Conservation (phyloP, 2,888 invertebrate species). For the Gymnosoma rotundatum region DNA sequence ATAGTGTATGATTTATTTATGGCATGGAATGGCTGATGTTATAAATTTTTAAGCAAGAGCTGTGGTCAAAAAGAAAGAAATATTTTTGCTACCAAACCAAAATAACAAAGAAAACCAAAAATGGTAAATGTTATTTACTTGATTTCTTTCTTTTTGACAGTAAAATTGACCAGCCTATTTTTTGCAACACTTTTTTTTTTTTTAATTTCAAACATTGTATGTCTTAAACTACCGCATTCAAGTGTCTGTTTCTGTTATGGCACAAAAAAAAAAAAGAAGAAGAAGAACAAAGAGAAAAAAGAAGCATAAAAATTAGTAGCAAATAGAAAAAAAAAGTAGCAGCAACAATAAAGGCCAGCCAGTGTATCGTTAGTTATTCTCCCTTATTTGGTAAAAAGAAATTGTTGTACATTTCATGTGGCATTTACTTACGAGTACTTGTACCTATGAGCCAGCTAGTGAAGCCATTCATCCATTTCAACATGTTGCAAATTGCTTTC, state of each 20-base stretch:
- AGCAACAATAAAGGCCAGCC: neutral
- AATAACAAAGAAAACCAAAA: conserved; percentile 30
- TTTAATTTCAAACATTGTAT: neutral
- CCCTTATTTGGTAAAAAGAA: conserved; percentile 33
- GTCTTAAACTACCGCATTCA: conserved; percentile 53
- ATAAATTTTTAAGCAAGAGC: conserved; percentile 53
- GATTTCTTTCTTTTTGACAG: conserved; percentile 42
- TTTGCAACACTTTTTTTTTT: conserved; percentile 21
- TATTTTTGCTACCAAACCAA: conserved; percentile 33
- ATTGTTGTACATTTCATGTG: conserved; percentile 27
- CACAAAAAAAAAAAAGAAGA: conserved; percentile 6
- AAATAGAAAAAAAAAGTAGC: conserved; percentile 5
- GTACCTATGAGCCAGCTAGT: conserved; percentile 4
- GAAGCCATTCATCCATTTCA: conserved; percentile 56
- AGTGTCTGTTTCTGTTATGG: conserved; percentile 30
- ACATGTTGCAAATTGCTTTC: conserved; percentile 62
- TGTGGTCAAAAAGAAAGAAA: conserved; percentile 48
- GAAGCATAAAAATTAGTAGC: conserved; percentile 16
- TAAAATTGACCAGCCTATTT: conserved; percentile 55
- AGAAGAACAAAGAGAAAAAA: neutral
- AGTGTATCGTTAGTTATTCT: conserved; percentile 20
- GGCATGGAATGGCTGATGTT: conserved; percentile 34
- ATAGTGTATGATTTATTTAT: conserved; percentile 46
- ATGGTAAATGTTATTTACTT: conserved; percentile 58
- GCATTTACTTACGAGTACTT: conserved; percentile 5